Evolutionary conservation across 2,888 invertebrate species (phyloP).

Genomic region (Melinaea menophilus): DNA sequence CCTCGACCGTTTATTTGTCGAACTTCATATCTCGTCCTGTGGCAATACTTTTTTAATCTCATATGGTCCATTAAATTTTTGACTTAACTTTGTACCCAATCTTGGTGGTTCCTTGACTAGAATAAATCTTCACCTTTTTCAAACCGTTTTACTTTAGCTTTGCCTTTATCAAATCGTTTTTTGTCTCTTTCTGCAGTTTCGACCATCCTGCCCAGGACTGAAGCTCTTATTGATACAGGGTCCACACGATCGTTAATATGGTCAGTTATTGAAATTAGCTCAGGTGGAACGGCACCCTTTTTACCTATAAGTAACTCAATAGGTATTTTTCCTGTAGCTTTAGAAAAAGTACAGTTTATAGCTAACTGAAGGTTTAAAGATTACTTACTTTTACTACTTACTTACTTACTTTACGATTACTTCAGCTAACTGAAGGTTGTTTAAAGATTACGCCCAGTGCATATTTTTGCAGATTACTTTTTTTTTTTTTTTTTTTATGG

Average conservation of each 20-base stretch:
- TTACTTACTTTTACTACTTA: neutral
- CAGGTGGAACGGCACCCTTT: conserved; percentile 27
- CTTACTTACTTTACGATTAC: too few species aligned
- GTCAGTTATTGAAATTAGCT: conserved; percentile 7
- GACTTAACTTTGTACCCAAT: neutral
- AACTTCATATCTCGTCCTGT: conserved; percentile 6
- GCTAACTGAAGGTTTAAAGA: conserved; percentile 32
- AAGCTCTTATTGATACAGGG: neutral
- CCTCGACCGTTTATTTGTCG: conserved; percentile 3
- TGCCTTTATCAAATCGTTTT: conserved; percentile 5
- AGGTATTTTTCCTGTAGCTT: conserved; percentile 28
- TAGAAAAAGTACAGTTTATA: conserved; percentile 28
- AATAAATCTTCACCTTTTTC: conserved; percentile 3
- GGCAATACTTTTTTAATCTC: neutral
- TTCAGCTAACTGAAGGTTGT: conserved; percentile 30
- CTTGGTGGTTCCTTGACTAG: neutral
- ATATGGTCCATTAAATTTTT: neutral
- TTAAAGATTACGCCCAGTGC: conserved; percentile 30
- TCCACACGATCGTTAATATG: conserved; percentile 7
- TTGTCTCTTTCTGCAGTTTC: conserved; percentile 5
- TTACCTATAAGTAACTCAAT: conserved; percentile 31
- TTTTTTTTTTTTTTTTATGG: conserved; percentile 28
- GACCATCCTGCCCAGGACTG: neutral
- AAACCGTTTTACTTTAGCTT: conserved; percentile 8
- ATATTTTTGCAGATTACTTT: conserved; percentile 23